These are phyloP conservation scores for Eupeodes luniger DNA, from an alignment of 2,888 invertebrate species.

Conservation along the genomic window DNA sequence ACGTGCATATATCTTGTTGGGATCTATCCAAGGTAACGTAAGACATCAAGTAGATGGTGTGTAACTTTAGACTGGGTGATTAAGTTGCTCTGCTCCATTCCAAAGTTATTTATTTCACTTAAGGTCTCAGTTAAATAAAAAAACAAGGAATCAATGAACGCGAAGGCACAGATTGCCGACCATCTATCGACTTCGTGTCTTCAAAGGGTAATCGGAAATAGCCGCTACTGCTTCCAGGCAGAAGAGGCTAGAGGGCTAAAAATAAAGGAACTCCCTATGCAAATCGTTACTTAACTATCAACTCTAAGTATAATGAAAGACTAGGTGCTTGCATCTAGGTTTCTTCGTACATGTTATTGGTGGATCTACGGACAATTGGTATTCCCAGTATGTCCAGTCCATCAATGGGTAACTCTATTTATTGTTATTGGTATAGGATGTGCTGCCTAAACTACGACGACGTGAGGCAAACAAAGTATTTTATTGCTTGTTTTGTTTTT, in stretches of 20 bases:
- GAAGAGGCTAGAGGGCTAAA: not conserved
- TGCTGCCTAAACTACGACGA: slow-evolving; percentile 9
- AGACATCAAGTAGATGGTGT: slow-evolving; percentile 20
- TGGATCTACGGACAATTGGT: slow-evolving; percentile 28
- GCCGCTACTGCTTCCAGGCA: slow-evolving; percentile 56
- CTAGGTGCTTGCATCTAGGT: not conserved
- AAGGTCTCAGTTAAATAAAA: slow-evolving; percentile 21
- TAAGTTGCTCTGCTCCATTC: slow-evolving; percentile 56
- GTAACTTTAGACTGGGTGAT: slow-evolving; percentile 53
- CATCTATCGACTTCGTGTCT: slow-evolving; percentile 3
- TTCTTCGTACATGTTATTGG: slow-evolving; percentile 38
- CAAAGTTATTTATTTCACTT: slow-evolving; percentile 71
- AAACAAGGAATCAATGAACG: slow-evolving; percentile 32
- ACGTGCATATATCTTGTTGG: not conserved
- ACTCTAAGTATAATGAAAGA: slow-evolving; percentile 17
- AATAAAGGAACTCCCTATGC: slow-evolving; percentile 56
- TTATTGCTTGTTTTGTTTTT: not conserved
- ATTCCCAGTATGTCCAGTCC: not conserved
- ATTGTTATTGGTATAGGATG: slow-evolving; percentile 65
- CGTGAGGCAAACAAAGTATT: slow-evolving; percentile 4
- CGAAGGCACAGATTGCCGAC: slow-evolving; percentile 14
- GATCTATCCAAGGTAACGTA: not conserved
- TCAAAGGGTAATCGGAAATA: slow-evolving; percentile 66
- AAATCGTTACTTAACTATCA: slow-evolving; percentile 46
- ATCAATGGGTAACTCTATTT: slow-evolving; percentile 47